Evolutionary conservation across 2,113 vertebrate genomes (phyloP).

Genomic region (Rhinolophus sinicus): DNA sequence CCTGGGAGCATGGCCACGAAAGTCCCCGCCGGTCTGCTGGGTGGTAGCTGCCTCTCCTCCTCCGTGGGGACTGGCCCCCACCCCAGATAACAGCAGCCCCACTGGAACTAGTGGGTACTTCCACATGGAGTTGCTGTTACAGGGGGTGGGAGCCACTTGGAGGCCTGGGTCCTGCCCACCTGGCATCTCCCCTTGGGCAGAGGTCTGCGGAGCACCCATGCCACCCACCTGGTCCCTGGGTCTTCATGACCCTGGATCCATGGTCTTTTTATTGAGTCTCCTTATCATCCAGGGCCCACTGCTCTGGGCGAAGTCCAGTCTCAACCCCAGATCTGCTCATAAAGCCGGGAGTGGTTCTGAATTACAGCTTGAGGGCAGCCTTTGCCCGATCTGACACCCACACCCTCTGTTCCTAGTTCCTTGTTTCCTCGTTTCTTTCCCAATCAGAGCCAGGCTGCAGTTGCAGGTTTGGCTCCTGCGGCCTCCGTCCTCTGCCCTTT

Average conservation of each 20-base stretch:
- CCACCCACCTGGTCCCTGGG: accelerated
- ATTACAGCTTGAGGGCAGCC: constrained; percentile 52
- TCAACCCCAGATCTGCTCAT: constrained; percentile 42
- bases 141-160: constrained; percentile 57
- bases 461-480: neutral
- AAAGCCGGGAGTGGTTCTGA: constrained; percentile 64
- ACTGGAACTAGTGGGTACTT: constrained; percentile 80
- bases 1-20: accelerated
- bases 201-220: neutral
- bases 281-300: constrained; percentile 62
- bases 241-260: neutral
- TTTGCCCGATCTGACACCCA: neutral
- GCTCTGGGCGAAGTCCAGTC: constrained; percentile 70
- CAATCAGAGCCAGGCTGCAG: neutral
- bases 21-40: neutral
- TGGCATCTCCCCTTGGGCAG: neutral
- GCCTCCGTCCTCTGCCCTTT: constrained; percentile 24
- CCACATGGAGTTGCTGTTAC: constrained; percentile 89
- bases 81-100: constrained; percentile 86
- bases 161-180: neutral
- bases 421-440: constrained; percentile 54
- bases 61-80: constrained; percentile 21
- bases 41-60: neutral
- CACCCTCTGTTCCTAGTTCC: neutral
- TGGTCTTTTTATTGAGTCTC: constrained; percentile 39